These are phyloP conservation scores for Acrocephalus arundinaceus DNA, from an alignment of 2,113 vertebrate species.

Conservation along the genomic window DNA sequence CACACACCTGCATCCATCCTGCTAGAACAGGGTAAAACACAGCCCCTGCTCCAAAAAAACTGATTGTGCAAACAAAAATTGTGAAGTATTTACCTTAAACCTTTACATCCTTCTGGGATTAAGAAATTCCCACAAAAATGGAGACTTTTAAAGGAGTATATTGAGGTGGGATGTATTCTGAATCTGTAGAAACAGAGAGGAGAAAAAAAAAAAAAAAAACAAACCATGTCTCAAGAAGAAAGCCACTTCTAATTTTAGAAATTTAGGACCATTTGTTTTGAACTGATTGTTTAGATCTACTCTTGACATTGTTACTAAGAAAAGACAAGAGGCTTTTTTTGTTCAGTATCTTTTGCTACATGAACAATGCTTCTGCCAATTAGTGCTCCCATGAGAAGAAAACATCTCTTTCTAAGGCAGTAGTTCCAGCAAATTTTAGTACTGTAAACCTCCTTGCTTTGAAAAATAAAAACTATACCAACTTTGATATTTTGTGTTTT, in stretches of 20 bases:
- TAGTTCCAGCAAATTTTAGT: neutral
- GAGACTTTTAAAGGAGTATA: neutral
- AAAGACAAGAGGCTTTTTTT: neutral
- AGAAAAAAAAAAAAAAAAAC: neutral
- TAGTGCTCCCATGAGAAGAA: neutral
- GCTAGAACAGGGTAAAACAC: neutral
- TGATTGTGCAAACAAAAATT: neutral
- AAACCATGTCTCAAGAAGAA: accelerated
- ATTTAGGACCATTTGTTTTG: neutral
- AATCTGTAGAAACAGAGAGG: neutral
- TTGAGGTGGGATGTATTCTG: neutral
- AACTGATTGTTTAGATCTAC: neutral
- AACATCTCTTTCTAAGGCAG: neutral
- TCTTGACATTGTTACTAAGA: neutral
- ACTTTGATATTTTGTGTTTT: neutral
- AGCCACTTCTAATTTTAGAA: neutral
- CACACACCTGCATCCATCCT: neutral
- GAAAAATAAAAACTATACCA: neutral
- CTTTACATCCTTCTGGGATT: neutral
- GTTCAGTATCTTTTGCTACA: neutral
- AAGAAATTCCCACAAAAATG: neutral
- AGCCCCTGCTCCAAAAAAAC: neutral
- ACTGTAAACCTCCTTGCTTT: neutral
- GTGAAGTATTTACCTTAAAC: neutral
- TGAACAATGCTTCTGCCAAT: neutral